Percentiles rank a stretch among this genome's conserved stretches.
phyloP scores from a whole-genome alignment of 2,888 invertebrate species.

The Lasioglossum vierecki region DNA sequence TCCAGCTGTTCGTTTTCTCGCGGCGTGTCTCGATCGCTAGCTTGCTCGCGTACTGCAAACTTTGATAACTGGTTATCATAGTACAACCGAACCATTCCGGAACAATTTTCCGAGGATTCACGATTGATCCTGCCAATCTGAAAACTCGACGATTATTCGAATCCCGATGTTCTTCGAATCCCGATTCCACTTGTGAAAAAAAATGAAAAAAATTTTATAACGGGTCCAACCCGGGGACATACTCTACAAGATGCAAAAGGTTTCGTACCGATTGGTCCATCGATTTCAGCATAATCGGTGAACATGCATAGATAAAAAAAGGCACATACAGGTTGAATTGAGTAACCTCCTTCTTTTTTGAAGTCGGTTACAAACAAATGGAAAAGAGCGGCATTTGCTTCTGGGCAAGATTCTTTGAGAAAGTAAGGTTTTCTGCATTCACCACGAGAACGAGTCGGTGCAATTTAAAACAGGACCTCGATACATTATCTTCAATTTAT shows the following conservation, averaged over 20 bases:
- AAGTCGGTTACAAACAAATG: background rate
- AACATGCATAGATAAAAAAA: too few species aligned
- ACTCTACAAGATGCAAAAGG: too few species aligned
- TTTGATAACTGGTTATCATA: background rate
- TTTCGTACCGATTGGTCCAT: too few species aligned
- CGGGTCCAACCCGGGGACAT: too few species aligned
- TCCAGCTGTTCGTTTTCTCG: background rate
- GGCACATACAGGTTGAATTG: too few species aligned
- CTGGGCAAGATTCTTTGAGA: background rate
- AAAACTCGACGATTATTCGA: background rate
- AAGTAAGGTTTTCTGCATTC: background rate
- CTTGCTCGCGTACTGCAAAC: background rate
- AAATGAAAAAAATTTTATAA: too few species aligned
- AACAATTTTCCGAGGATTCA: background rate
- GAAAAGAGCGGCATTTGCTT: background rate
- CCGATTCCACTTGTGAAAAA: too few species aligned
- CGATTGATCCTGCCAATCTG: background rate
- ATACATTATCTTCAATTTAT: background rate
- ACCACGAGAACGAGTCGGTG: background rate
- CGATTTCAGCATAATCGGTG: background rate
- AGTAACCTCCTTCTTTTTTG: too few species aligned
- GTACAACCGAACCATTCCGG: background rate
- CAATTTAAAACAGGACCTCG: too few species aligned
- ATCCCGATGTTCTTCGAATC: background rate
- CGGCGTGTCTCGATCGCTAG: background rate